Evolutionary conservation across 2,888 invertebrate genomes (phyloP).

Genomic region (Teleogryllus oceanicus): DNA sequence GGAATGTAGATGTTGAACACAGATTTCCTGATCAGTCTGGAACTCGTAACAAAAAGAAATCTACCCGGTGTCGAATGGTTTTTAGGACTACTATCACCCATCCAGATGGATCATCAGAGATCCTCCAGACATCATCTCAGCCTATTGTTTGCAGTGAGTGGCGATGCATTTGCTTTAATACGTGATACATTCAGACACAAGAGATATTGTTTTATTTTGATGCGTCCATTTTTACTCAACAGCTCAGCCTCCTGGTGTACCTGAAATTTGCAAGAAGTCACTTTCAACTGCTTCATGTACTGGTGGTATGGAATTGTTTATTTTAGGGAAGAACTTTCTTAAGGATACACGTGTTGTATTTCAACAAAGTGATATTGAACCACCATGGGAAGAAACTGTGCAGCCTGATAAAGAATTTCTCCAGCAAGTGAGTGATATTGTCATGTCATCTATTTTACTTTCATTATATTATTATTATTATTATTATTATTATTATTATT

Average conservation of each 20-base stretch:
- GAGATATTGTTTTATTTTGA: background rate
- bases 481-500: no score
- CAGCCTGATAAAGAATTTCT: conserved; percentile 83
- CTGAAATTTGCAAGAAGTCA: conserved; percentile 88
- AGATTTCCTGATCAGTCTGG: conserved; percentile 77
- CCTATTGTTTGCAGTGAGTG: conserved; percentile 89
- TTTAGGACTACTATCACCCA: conserved; percentile 81
- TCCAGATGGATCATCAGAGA: conserved; percentile 73
- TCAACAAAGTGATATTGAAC: conserved; percentile 48
- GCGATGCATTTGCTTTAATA: background rate
- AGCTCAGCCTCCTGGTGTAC: conserved; percentile 65
- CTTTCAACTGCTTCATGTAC: conserved; percentile 72
- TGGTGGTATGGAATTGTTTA: conserved; percentile 80
- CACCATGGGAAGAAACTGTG: conserved; percentile 76
- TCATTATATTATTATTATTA: background rate
- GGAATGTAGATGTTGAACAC: conserved; percentile 93
- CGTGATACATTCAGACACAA: background rate
- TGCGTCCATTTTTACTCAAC: background rate
- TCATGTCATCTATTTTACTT: background rate
- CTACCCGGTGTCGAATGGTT: conserved; percentile 90
- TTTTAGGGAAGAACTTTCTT: conserved; percentile 86
- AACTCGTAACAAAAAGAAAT: conserved; percentile 85
- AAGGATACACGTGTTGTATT: conserved; percentile 86
- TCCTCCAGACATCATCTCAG: conserved; percentile 83
- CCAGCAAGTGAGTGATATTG: conserved; percentile 62